phyloP scores from a whole-genome alignment of 2,113 vertebrate genomes.

The Picathartes gymnocephalus region DNA sequence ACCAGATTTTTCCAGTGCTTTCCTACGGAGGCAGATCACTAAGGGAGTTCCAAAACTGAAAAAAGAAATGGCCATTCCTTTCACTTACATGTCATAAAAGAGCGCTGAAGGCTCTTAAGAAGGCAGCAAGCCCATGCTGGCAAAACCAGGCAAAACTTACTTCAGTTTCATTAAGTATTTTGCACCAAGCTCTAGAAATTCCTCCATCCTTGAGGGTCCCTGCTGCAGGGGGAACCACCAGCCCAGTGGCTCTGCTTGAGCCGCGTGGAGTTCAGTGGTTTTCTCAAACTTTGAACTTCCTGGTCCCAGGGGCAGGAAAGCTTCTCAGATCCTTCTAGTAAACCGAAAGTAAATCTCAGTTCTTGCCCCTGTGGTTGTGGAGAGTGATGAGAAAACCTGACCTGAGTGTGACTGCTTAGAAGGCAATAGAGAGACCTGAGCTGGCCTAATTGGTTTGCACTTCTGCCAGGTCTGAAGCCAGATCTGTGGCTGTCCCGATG shows the following conservation, averaged over 20 bases:
- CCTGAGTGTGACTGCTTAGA: background rate
- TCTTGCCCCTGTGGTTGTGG: background rate
- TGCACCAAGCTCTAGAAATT: background rate
- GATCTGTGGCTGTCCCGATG: background rate
- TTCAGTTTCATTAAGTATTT: background rate
- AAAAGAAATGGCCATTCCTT: background rate
- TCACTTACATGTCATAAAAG: background rate
- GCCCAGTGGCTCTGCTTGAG: background rate
- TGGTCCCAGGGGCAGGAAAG: background rate
- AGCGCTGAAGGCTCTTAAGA: background rate
- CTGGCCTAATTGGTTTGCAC: background rate
- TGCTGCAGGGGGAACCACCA: background rate
- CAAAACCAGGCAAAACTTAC: background rate
- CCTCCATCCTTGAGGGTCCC: background rate
- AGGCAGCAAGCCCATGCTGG: background rate
- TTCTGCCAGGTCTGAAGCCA: background rate
- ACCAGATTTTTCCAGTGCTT: background rate
- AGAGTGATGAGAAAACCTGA: background rate
- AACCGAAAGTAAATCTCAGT: background rate
- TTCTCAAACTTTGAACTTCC: background rate
- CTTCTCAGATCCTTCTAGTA: background rate
- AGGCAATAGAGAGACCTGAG: background rate
- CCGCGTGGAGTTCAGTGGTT: rapidly evolving
- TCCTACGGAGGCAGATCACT: background rate
- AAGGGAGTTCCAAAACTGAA: background rate